Evolutionary conservation across 2,888 invertebrate genomes (phyloP).

Genomic region (Microchrysa polita): DNA sequence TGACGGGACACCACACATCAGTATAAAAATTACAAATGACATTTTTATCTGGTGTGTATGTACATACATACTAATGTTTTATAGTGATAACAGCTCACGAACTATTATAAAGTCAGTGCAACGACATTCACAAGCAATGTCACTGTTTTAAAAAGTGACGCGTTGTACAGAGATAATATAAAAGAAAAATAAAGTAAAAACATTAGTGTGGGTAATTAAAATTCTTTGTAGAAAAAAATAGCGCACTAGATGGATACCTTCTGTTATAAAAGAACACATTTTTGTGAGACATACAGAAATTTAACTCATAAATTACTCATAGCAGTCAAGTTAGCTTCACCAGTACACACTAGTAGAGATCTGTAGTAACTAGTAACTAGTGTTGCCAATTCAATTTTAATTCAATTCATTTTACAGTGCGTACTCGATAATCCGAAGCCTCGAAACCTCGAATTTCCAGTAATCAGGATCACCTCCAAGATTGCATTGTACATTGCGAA

Average conservation of each 20-base stretch:
- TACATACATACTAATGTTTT: too few relatives aligned
- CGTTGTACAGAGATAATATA: constrained; percentile 1
- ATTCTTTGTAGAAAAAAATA: constrained; percentile 9
- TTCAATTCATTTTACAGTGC: too few relatives aligned
- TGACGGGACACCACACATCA: background rate
- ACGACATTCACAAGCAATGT: constrained; percentile 19
- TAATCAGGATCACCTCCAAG: too few relatives aligned
- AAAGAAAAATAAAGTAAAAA: background rate
- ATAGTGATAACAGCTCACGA: constrained; percentile 26
- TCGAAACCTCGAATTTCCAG: too few relatives aligned
- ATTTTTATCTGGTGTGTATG: constrained; percentile 30
- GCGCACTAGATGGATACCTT: background rate
- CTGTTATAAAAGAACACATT: background rate
- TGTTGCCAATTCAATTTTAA: too few relatives aligned
- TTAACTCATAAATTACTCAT: background rate
- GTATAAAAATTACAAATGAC: constrained; percentile 27
- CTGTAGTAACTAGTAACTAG: too few relatives aligned
- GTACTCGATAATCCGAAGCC: too few relatives aligned
- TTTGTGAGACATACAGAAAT: background rate
- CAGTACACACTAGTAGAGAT: too few relatives aligned
- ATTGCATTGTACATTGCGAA: too few relatives aligned
- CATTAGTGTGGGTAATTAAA: background rate
- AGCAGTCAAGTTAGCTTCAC: background rate
- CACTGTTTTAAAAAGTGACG: background rate
- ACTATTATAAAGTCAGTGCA: background rate